These are phyloP conservation scores for Ostrea edulis DNA, from an alignment of 1,140 invertebrate genomes.

Conservation along the genomic window DNA sequence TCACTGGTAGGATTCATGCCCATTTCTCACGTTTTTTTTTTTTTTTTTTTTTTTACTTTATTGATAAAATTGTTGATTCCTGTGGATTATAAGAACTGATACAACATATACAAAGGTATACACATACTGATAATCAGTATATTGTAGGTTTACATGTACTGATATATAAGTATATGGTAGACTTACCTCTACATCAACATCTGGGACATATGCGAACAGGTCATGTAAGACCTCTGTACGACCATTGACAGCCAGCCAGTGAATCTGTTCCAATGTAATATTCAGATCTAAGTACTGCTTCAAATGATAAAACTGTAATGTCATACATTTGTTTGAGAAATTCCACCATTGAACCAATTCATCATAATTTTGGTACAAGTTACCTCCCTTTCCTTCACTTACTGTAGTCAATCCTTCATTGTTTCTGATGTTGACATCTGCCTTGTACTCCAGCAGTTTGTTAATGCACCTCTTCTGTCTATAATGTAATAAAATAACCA, in stretches of 20 bases:
- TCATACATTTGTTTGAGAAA: background rate
- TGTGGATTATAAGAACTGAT: too few species aligned
- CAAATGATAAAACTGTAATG: background rate
- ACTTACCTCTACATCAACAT: conserved; percentile 74
- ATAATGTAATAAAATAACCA: conserved; percentile 39
- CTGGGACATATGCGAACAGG: conserved; percentile 68
- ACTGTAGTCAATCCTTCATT: conserved; percentile 76
- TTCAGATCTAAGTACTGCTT: background rate
- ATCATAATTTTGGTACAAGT: background rate
- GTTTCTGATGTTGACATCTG: conserved; percentile 74
- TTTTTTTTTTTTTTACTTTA: too few species aligned
- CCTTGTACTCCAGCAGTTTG: conserved; percentile 72
- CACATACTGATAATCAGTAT: too few species aligned
- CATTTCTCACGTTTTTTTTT: too few species aligned
- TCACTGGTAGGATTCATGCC: too few species aligned
- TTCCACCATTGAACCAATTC: background rate
- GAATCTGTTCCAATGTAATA: conserved; percentile 64
- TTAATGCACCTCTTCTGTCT: conserved; percentile 75
- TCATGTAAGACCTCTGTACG: conserved; percentile 72
- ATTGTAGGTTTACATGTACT: too few species aligned
- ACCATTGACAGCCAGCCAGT: conserved; percentile 77
- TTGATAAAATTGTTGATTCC: too few species aligned
- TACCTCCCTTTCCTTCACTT: conserved; percentile 51
- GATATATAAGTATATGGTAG: too few species aligned
- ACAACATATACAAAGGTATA: too few species aligned